Evolutionary conservation across 2,888 invertebrate genomes (phyloP).

Genomic region (Xanthia togata): DNA sequence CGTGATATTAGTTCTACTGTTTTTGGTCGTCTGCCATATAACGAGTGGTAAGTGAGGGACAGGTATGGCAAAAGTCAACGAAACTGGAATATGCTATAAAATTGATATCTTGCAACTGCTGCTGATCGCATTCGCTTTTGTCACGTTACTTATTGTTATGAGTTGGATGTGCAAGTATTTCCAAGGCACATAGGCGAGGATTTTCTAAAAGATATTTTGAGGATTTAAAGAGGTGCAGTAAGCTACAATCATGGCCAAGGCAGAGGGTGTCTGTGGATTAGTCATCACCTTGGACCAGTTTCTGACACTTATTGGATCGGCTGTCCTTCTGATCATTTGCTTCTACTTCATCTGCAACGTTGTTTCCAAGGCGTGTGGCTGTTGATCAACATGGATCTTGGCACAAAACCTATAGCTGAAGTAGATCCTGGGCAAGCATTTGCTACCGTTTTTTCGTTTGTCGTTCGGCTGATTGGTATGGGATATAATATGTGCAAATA

Average conservation of each 20-base stretch:
- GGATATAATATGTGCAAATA: constrained; percentile 73
- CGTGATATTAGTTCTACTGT: constrained; percentile 79
- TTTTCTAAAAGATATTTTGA: background rate
- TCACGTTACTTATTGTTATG: constrained; percentile 78
- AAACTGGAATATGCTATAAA: constrained; percentile 63
- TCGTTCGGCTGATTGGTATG: constrained; percentile 75
- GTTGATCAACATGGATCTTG: constrained; percentile 1
- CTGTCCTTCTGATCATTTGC: constrained; percentile 64
- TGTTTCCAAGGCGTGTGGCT: constrained; percentile 36
- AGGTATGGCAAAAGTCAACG: constrained; percentile 52
- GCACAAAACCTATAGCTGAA: background rate
- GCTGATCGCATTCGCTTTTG: constrained; percentile 80
- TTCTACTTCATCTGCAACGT: constrained; percentile 65
- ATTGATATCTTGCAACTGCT: constrained; percentile 78
- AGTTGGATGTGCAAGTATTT: constrained; percentile 85
- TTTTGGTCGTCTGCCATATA: constrained; percentile 81
- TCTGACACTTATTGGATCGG: constrained; percentile 68
- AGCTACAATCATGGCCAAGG: constrained; percentile 8
- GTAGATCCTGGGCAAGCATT: constrained; percentile 60
- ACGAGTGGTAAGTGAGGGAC: constrained; percentile 74
- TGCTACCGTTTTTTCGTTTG: constrained; percentile 70
- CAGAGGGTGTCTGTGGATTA: constrained; percentile 41
- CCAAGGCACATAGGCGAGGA: constrained; percentile 64
- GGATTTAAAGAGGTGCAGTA: background rate
- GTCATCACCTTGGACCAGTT: constrained; percentile 64